Base-by-base conservation (phyloP, 2,797 vertebrate genomes). In the Micropoecilia bifurca region DNA sequence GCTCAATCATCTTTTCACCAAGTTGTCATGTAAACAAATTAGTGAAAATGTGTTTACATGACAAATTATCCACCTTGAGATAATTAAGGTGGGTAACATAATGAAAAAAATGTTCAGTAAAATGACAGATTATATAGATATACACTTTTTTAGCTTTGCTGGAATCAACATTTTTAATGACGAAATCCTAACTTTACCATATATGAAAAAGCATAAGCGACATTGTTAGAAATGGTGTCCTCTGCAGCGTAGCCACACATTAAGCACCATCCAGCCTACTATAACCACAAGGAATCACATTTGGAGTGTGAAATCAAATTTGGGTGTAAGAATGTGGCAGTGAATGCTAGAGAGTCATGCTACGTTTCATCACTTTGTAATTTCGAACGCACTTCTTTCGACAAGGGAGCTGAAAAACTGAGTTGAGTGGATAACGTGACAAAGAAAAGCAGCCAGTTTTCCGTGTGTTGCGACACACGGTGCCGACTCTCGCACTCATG, bases 241-340 rank as follows among this genome's bases (percentile, higher is more conserved):
- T 33, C 55, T 76, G 66, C 80, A 77, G 71, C 73, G 46, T 76
- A 83, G 75, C 79, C 80, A 59, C 76, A 76, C 47, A 80, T 13
- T 72, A 73, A 53, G 12, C 45, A 71, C 83, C 75, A 71, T 80
- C 45, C 72, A 57, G 78, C 74, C 59, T 72, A 74, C 77, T 78
- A 69, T 59, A 69, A 46, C 6, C 74, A 82, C 74, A 83, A 55
- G 89, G 78, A 88, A 86, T 92, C 90, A 87, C 71, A 79, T 87
- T 75, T 57, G 45, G 88, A 80, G 88, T 86, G 91, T 88, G 85
- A 89, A 91, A 88, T 91, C 74, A 89, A 75, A 90, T 88, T 88
- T 83, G 63, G 75, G 84, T 76, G 69, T 0, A 79, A 86, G 83
- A 85, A 91, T 85, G 77, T 57, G 80, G 81, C 80, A 72, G 80